Evolutionary conservation across 2,113 vertebrate species (phyloP).

Genomic region (Craseonycteris thonglongyai): DNA sequence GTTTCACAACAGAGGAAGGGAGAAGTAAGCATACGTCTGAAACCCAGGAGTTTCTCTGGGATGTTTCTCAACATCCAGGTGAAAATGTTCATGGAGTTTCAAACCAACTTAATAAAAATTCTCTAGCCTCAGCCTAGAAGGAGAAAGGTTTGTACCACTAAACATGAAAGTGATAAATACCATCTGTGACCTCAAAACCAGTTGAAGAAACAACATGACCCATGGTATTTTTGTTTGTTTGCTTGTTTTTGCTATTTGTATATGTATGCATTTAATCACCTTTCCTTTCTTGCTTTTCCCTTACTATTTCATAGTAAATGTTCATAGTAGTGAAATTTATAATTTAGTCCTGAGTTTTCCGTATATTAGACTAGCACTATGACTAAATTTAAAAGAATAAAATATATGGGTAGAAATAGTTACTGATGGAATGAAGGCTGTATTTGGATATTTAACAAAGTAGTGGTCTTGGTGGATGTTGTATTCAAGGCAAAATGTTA

Average conservation of each 20-base stretch:
- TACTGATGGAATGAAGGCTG: background rate
- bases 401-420: background rate
- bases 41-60: background rate
- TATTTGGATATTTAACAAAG: background rate
- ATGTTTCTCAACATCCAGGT: background rate
- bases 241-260: background rate
- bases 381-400: too few relatives aligned
- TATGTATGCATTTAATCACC: background rate
- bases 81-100: background rate
- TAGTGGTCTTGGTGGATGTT: background rate
- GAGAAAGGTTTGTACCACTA: background rate
- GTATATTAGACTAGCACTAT: background rate
- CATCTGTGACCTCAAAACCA: background rate
- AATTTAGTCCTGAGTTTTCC: background rate
- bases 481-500: background rate
- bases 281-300: background rate
- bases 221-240: too few relatives aligned
- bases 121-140: background rate
- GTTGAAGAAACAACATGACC: background rate
- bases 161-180: background rate
- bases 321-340: background rate
- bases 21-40: background rate
- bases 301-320: background rate
- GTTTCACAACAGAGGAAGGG: too few relatives aligned
- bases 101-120: background rate